A percentile compares a stretch with the other conserved stretches of the same genome.
Evolutionary conservation across 2,888 invertebrate genomes (phyloP).

Genomic region (Tridacna crocea): DNA sequence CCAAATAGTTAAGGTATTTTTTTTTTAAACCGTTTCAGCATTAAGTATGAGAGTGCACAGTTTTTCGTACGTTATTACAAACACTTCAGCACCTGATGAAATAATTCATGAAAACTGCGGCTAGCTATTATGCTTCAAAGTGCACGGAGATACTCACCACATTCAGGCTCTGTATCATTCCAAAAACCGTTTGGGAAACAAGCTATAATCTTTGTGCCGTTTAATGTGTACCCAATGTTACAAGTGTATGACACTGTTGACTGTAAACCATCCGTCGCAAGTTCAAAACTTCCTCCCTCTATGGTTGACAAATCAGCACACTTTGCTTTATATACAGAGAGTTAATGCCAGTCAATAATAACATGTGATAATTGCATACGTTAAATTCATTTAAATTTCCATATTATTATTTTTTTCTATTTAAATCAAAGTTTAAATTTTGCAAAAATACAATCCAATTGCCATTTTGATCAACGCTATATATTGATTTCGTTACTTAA

Average conservation of each 20-base stretch:
- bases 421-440: no score
- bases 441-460: no score
- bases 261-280: slow-evolving; percentile 25
- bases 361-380: background rate
- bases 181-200: slow-evolving; percentile 36
- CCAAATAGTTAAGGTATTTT: no score
- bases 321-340: background rate
- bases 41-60: no score
- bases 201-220: slow-evolving; percentile 21
- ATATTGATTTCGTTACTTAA: no score
- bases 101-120: no score
- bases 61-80: no score
- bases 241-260: slow-evolving; percentile 3
- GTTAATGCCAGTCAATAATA: background rate
- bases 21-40: no score
- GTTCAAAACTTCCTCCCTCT: slow-evolving; percentile 27
- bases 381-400: background rate
- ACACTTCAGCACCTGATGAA: no score
- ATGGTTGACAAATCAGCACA: slow-evolving; percentile 11
- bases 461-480: no score
- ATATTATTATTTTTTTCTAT: no score
- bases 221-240: slow-evolving; percentile 29
- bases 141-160: slow-evolving; percentile 22
- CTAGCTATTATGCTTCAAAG: no score
- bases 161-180: slow-evolving; percentile 32